Percentiles rank a stretch among this genome's conserved stretches.
These are phyloP conservation scores for Penaeus vannamei DNA, from an alignment of 1,140 invertebrate species.

Conservation along the genomic window DNA sequence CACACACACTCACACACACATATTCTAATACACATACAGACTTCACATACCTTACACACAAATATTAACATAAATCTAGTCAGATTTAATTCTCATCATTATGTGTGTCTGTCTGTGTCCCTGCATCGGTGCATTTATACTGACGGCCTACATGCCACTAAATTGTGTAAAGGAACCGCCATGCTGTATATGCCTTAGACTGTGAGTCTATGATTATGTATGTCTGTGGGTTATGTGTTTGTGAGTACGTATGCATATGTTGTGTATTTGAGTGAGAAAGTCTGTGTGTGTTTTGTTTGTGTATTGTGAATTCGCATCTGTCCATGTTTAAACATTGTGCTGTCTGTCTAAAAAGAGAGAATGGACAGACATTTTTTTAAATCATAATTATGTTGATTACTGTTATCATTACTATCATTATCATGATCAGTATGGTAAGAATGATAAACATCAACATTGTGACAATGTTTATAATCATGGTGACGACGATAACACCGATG, in stretches of 20 bases:
- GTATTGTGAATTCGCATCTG: neutral
- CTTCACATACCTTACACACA: conserved; percentile 7
- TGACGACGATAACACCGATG: too few species aligned
- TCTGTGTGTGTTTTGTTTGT: neutral
- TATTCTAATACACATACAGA: neutral
- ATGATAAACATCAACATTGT: too few species aligned
- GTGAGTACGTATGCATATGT: neutral
- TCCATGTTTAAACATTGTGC: too few species aligned
- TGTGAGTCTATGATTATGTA: neutral
- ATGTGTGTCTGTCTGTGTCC: neutral
- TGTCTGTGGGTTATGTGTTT: neutral
- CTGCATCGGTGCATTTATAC: neutral
- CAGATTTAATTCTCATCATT: neutral
- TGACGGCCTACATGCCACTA: neutral
- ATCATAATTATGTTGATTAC: neutral
- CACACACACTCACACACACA: neutral
- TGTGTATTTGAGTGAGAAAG: neutral
- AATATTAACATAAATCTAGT: neutral
- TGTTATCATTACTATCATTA: neutral
- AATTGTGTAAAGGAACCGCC: neutral
- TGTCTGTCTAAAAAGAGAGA: neutral
- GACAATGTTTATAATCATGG: too few species aligned
- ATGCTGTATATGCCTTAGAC: neutral
- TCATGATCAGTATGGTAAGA: neutral
- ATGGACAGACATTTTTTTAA: neutral